Conservation (phyloP, 2,797 vertebrate species). For the Remorina albescens region DNA sequence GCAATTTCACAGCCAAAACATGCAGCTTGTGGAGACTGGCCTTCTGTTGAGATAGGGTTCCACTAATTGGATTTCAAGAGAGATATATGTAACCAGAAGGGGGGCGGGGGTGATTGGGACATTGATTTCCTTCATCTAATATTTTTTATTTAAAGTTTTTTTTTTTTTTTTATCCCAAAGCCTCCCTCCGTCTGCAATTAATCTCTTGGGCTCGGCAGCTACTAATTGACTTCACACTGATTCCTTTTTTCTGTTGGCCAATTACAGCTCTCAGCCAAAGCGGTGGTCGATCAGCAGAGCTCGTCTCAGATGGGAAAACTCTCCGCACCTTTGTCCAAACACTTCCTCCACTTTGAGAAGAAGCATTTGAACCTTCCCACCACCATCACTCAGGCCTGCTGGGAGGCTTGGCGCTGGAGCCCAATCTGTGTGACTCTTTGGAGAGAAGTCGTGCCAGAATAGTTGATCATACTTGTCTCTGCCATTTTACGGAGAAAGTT, state of each 20-base stretch:
- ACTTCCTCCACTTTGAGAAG: neutral
- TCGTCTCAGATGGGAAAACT: slow-evolving; percentile 6
- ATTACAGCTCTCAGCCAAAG: slow-evolving; percentile 43
- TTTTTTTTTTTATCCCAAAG: slow-evolving; percentile 54
- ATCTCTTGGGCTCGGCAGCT: slow-evolving; percentile 45
- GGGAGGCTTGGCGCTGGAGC: no score
- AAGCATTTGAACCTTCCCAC: neutral
- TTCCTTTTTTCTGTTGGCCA: slow-evolving; percentile 15
- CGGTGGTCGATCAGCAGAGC: neutral
- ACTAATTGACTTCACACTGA: slow-evolving; percentile 58
- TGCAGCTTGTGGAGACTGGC: slow-evolving; percentile 36
- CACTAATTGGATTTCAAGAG: slow-evolving; percentile 67
- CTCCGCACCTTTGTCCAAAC: neutral
- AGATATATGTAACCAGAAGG: slow-evolving; percentile 39
- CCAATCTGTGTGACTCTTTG: slow-evolving; percentile 9
- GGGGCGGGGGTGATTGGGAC: slow-evolving; percentile 23
- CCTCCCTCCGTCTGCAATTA: slow-evolving; percentile 44
- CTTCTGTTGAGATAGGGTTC: slow-evolving; percentile 32
- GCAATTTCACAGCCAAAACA: slow-evolving; percentile 28
- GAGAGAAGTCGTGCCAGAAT: slow-evolving; percentile 6
- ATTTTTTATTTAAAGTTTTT: no score
- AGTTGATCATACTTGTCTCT: slow-evolving; percentile 14
- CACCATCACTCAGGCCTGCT: neutral
- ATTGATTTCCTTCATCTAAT: slow-evolving; percentile 51
- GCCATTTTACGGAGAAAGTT: slow-evolving; percentile 11